A percentile compares a stretch with the other conserved stretches of the same genome.
Evolutionary conservation across 2,113 vertebrate species (phyloP).

Genomic region (Hemichromis elongatus): DNA sequence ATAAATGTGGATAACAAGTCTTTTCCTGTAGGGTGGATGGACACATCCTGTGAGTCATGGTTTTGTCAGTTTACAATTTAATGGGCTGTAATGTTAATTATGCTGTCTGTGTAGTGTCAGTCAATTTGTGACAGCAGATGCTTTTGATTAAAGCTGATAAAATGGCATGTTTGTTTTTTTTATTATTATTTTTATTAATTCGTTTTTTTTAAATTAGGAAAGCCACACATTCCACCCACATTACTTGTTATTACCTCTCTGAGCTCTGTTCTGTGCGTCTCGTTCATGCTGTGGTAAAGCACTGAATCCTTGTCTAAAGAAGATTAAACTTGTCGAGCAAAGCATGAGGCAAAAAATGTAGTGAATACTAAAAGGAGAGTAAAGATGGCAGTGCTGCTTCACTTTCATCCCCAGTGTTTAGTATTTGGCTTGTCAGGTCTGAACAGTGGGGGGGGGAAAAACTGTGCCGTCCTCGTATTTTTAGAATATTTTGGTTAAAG

Average conservation of each 20-base stretch:
- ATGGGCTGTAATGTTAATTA: background rate
- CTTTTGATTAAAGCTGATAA: background rate
- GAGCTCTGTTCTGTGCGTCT: background rate
- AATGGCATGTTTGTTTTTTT: background rate
- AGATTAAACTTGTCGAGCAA: conserved; percentile 34
- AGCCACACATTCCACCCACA: background rate
- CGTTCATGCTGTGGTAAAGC: conserved; percentile 21
- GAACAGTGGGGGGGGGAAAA: background rate
- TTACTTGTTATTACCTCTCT: background rate
- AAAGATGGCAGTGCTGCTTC: background rate
- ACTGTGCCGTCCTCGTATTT: background rate
- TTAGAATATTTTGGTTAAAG: background rate
- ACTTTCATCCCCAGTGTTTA: background rate
- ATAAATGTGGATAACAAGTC: background rate
- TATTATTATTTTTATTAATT: background rate
- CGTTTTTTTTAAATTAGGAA: background rate
- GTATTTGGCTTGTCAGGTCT: background rate
- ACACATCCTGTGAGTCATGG: conserved; percentile 12
- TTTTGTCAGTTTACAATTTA: background rate
- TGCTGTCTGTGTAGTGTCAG: background rate
- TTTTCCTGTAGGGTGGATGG: background rate
- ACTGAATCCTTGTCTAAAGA: conserved; percentile 26
- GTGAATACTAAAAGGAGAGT: background rate
- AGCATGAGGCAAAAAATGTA: background rate
- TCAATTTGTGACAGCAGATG: background rate